Evolutionary conservation across 2,113 vertebrate species (phyloP).

Genomic region (Noturus placidus): DNA sequence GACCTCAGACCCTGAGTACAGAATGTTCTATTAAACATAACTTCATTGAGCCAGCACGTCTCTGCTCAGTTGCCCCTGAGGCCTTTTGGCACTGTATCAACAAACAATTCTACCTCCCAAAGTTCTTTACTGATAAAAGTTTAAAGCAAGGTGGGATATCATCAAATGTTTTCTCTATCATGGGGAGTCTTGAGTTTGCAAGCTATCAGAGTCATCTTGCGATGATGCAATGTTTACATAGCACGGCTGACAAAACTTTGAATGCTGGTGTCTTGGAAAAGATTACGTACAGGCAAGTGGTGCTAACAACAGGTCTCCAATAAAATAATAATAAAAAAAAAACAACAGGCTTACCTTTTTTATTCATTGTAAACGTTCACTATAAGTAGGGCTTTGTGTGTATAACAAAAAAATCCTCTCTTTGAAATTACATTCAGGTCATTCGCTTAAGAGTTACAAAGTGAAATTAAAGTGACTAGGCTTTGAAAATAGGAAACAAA

Average conservation of each 20-base stretch:
- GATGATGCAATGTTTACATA: constrained; percentile 41
- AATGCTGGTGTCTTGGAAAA: constrained; percentile 32
- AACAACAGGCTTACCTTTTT: neutral
- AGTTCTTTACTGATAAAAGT: constrained; percentile 32
- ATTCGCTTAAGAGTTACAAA: constrained; percentile 17
- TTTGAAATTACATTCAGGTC: neutral
- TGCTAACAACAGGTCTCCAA: neutral
- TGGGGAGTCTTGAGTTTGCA: neutral
- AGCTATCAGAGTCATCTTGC: constrained; percentile 1
- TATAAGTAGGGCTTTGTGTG: no score
- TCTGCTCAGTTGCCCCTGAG: constrained; percentile 39
- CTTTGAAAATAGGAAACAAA: constrained; percentile 25
- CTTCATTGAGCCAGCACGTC: constrained; percentile 50
- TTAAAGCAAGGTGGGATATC: constrained; percentile 29
- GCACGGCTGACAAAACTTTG: constrained; percentile 15
- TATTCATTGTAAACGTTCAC: neutral
- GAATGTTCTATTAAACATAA: constrained; percentile 69
- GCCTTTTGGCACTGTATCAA: constrained; percentile 36
- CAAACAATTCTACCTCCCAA: constrained; percentile 20
- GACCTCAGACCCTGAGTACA: constrained; percentile 60
- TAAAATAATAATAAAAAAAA: constrained; percentile 26
- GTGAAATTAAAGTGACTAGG: constrained; percentile 2
- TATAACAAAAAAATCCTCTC: neutral
- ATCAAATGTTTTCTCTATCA: constrained; percentile 29
- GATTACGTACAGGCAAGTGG: neutral